Percentiles rank a stretch among this genome's conserved stretches.
These are phyloP conservation scores for Diploscapter pachys DNA, from an alignment of 1,140 invertebrate genomes.

Conservation along the genomic window DNA sequence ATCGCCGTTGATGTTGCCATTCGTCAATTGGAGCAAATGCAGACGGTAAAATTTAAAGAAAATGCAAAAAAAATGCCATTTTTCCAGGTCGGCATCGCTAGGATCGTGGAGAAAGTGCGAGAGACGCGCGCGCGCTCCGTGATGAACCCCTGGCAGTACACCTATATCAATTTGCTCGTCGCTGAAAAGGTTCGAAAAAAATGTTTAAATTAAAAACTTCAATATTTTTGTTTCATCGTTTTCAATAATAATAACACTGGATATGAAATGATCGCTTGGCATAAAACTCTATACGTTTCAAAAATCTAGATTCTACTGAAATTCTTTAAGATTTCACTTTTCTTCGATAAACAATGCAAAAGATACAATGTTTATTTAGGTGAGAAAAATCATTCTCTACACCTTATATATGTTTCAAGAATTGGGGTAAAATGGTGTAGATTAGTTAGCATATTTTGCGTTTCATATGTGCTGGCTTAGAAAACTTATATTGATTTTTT, in stretches of 20 bases:
- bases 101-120: neutral
- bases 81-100: too few species aligned
- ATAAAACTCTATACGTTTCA: neutral
- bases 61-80: too few species aligned
- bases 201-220: too few species aligned
- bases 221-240: neutral
- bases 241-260: neutral
- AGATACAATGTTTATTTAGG: neutral
- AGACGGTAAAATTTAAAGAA: conserved; percentile 7
- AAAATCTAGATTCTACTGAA: too few species aligned
- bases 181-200: conserved; percentile 1
- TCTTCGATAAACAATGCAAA: too few species aligned
- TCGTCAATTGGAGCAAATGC: neutral
- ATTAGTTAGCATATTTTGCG: neutral
- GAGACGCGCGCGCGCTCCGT: conserved; percentile 4
- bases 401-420: neutral
- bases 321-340: too few species aligned
- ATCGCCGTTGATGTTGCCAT: conserved; percentile 5
- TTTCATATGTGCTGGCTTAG: too few species aligned
- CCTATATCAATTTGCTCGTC: conserved; percentile 6
- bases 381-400: neutral
- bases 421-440: neutral
- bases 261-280: neutral
- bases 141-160: conserved; percentile 17
- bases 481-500: too few species aligned